Percentiles rank a stretch among this genome's conserved stretches.
These are phyloP conservation scores for Chironomus riparius DNA, from an alignment of 2,888 invertebrate genomes.

Conservation along the genomic window DNA sequence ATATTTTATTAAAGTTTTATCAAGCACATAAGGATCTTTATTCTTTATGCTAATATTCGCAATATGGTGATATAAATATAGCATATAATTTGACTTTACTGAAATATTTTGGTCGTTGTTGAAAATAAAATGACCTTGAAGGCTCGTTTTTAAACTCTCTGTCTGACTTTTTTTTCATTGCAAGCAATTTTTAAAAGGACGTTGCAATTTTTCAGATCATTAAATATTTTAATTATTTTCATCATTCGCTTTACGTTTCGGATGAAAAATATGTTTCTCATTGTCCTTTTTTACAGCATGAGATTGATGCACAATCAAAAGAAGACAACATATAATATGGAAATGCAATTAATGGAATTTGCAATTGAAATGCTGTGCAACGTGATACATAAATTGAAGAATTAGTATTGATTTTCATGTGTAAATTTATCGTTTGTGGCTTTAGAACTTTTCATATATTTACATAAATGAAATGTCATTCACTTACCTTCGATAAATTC, in stretches of 20 bases:
- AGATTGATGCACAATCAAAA: not conserved
- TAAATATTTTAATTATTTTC: constrained; percentile 19
- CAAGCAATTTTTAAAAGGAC: too few relatives aligned
- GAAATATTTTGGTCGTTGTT: too few relatives aligned
- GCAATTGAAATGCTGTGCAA: constrained; percentile 10
- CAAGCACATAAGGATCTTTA: too few relatives aligned
- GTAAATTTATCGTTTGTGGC: constrained; percentile 2
- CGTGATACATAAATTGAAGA: not conserved
- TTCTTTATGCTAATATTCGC: too few relatives aligned
- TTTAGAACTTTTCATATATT: not conserved
- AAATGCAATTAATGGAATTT: constrained; percentile 25
- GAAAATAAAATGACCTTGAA: too few relatives aligned
- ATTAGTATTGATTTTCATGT: not conserved
- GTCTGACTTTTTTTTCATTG: too few relatives aligned
- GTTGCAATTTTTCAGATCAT: constrained; percentile 8
- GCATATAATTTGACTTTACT: not conserved
- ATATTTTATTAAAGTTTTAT: too few relatives aligned
- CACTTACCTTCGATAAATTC: not conserved
- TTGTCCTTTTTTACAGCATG: too few relatives aligned
- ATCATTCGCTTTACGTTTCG: too few relatives aligned
- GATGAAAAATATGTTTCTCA: too few relatives aligned
- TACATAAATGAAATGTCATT: not conserved
- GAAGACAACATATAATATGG: constrained; percentile 5
- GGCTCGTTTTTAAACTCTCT: too few relatives aligned
- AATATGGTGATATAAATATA: too few relatives aligned